Evolutionary conservation across 2,797 vertebrate genomes (phyloP).

Genomic region (Pseudochirops cupreus): DNA sequence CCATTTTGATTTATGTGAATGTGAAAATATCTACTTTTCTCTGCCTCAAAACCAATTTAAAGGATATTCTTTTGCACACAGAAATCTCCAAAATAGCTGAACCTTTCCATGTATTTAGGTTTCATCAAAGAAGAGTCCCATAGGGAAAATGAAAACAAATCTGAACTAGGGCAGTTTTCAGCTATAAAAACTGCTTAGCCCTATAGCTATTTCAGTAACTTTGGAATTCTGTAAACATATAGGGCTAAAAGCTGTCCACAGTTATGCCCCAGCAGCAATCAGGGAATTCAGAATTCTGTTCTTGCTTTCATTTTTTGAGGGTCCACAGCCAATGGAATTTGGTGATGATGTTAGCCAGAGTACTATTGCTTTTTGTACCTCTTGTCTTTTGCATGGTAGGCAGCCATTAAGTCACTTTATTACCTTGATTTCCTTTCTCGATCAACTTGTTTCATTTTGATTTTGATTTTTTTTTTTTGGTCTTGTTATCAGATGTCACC

Average conservation of each 20-base stretch:
- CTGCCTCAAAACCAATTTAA: conserved; percentile 68
- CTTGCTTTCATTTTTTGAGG: conserved; percentile 69
- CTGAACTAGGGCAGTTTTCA: conserved; percentile 71
- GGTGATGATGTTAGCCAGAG: neutral
- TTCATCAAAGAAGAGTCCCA: conserved; percentile 76
- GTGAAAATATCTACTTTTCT: conserved; percentile 73
- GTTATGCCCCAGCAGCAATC: conserved; percentile 57
- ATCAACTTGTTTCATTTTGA: neutral
- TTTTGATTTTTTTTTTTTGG: neutral
- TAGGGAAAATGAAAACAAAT: conserved; percentile 79
- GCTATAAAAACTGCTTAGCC: conserved; percentile 78
- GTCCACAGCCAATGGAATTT: neutral
- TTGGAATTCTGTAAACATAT: conserved; percentile 81
- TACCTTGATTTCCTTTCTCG: neutral
- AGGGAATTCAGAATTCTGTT: conserved; percentile 59
- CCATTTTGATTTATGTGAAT: conserved; percentile 78
- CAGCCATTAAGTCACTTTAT: neutral
- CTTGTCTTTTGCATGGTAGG: neutral
- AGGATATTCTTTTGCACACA: conserved; percentile 71
- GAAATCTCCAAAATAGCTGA: conserved; percentile 78
- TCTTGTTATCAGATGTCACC: neutral
- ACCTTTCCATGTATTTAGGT: conserved; percentile 79
- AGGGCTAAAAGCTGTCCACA: conserved; percentile 75
- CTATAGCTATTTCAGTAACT: conserved; percentile 79
- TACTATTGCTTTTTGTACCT: neutral